Conservation (phyloP, 1,140 invertebrate species). For the Thrips palmi region DNA sequence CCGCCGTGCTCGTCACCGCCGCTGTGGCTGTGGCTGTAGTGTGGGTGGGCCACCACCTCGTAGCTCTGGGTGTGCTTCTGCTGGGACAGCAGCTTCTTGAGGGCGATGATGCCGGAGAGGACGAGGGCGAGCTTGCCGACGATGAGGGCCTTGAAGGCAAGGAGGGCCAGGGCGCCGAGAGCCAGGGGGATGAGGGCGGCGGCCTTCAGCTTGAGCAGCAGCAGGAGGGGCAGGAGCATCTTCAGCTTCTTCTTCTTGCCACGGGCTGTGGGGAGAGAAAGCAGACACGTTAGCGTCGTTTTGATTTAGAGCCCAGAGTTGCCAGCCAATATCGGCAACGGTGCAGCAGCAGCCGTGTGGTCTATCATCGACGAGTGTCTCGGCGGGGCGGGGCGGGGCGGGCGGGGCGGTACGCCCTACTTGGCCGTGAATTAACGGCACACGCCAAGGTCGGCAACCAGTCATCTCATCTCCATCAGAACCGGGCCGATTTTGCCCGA, state of each 20-base stretch:
- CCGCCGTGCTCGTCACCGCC: slow-evolving; percentile 30
- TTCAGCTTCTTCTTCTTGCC: slow-evolving; percentile 35
- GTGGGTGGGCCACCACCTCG: slow-evolving; percentile 50
- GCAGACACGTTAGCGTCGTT: neutral
- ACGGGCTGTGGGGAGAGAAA: slow-evolving; percentile 23
- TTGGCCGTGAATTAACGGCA: too few species aligned
- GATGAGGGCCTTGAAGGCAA: slow-evolving; percentile 63
- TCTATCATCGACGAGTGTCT: too few species aligned
- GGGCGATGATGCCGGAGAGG: slow-evolving; percentile 49
- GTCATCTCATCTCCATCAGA: too few species aligned
- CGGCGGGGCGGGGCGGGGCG: too few species aligned
- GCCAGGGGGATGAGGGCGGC: slow-evolving; percentile 54
- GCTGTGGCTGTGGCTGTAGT: slow-evolving; percentile 38
- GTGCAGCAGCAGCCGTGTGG: too few species aligned
- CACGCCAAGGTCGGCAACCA: too few species aligned
- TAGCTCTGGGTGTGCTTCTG: slow-evolving; percentile 39
- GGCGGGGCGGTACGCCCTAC: too few species aligned
- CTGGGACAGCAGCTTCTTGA: slow-evolving; percentile 58
- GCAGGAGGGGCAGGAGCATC: slow-evolving; percentile 49
- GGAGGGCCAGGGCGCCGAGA: slow-evolving; percentile 54
- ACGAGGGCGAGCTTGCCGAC: slow-evolving; percentile 63
- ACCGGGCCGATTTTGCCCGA: too few species aligned
- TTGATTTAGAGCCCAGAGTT: too few species aligned
- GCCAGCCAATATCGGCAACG: neutral
- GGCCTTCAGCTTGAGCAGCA: slow-evolving; percentile 59